Evolutionary conservation across 2,797 vertebrate genomes (phyloP), one percentile per base, ranked within the genome.

Genomic region (Tapera naevia): DNA sequence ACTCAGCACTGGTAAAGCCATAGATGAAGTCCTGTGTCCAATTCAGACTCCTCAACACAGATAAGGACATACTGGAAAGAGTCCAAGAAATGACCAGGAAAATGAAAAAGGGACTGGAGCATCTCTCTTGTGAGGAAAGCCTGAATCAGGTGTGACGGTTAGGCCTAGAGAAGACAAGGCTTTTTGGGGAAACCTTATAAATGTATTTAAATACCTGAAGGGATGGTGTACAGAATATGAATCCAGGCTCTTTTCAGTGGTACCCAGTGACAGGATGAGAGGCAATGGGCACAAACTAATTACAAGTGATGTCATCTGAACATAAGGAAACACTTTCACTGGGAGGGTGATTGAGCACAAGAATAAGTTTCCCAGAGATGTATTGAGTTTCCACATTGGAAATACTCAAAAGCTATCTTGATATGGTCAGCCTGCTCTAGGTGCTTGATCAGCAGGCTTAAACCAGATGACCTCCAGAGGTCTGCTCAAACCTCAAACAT

Each of bases 261-360:
- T 78, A 16, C 9, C 8, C 22, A 23, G 33, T 50, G 39, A 24
- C 15, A 71, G 27, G 5, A 27, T 2, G 39, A 62, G 53, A 74
- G 17, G 21, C 10, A 50, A 28, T 3, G 5, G 19, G 13, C 11
- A 41, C 11, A 61, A 69, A 53, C 28, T 7, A 73, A 76, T 45
- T 11, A 30, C 6, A 57, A n/a, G 7, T 0, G 2, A 9, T 86
- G 32, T 6, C 1, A 1, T 14, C 32, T 90, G n/a, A 76, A 23
- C 15, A 54, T 4, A 28, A 27, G 33, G 23, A 65, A 92, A 65
- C 33, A 48, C 45, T 72, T 64, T 22, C 41, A 37, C 24, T 57
- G 17, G 73, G 39, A 37, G 16, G 3, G 22, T 61, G 43, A 50
- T 13, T 33, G 39, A 62, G 28, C 17, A 43, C 17, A 32, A 16